Conservation (phyloP, 2,888 invertebrate species). For the Latrodectus elegans region DNA sequence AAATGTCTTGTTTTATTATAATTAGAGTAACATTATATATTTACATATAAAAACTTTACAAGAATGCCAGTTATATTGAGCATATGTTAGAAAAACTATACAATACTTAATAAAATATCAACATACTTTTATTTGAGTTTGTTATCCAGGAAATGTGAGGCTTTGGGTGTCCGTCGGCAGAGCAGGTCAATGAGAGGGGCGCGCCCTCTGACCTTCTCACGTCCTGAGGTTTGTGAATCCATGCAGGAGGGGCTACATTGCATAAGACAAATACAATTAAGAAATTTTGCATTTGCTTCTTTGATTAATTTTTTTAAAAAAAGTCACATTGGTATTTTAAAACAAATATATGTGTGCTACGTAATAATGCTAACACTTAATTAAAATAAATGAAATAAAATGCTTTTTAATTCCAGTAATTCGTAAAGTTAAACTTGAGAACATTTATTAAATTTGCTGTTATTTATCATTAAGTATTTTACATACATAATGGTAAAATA, state of each 20-base stretch:
- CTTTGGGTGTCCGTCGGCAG: conserved; percentile 41
- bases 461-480: not conserved
- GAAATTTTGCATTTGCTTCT: not conserved
- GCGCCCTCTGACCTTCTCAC: conserved; percentile 16
- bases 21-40: not conserved
- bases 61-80: not conserved
- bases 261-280: not conserved
- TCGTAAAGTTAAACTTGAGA: too few species aligned
- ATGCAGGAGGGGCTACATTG: conserved; percentile 49
- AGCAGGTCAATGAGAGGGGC: conserved; percentile 14
- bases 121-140: not conserved
- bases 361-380: not conserved
- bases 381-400: too few species aligned
- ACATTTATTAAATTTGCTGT: not conserved
- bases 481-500: too few species aligned
- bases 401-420: too few species aligned
- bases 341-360: not conserved
- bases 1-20: not conserved
- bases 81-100: not conserved
- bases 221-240: conserved; percentile 40
- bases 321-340: not conserved
- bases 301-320: not conserved
- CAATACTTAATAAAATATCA: too few species aligned
- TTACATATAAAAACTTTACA: not conserved
- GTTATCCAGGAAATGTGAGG: conserved; percentile 47